Percentiles rank a stretch among this genome's conserved stretches.
These are phyloP conservation scores for Junonia oenone DNA, from an alignment of 2,888 invertebrate genomes.

Conservation along the genomic window DNA sequence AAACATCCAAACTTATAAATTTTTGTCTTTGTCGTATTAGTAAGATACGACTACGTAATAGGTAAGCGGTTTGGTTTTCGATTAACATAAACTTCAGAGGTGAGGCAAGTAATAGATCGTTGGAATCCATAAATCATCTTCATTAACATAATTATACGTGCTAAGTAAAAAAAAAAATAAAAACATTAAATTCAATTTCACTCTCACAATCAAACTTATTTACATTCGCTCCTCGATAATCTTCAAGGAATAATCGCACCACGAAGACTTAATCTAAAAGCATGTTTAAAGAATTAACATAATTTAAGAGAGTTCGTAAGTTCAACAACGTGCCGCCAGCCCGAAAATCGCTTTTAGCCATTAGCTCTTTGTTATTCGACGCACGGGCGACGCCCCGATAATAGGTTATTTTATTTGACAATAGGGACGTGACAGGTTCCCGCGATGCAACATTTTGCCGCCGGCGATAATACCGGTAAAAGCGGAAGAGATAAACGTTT, in stretches of 20 bases:
- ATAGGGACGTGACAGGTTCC: slow-evolving; percentile 43
- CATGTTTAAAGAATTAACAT: slow-evolving; percentile 43
- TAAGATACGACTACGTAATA: too few species aligned
- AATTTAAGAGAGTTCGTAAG: slow-evolving; percentile 43
- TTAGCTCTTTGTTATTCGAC: slow-evolving; percentile 47
- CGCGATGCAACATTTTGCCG: slow-evolving; percentile 46
- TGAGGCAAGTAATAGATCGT: too few species aligned
- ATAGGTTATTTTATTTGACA: slow-evolving; percentile 61
- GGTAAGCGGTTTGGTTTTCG: too few species aligned
- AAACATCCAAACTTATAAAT: too few species aligned
- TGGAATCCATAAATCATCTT: too few species aligned
- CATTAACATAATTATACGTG: too few species aligned
- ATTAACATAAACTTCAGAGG: too few species aligned
- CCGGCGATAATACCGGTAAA: slow-evolving; percentile 27
- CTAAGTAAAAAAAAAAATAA: too few species aligned
- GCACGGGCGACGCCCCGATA: slow-evolving; percentile 47
- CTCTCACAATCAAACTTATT: neutral
- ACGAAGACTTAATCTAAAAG: slow-evolving; percentile 28
- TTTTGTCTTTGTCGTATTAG: too few species aligned
- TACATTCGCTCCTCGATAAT: neutral
- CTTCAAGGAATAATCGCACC: slow-evolving; percentile 8
- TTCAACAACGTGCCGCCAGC: slow-evolving; percentile 41
- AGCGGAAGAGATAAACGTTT: slow-evolving; percentile 33
- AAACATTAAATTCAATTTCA: too few species aligned
- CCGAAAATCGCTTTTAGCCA: slow-evolving; percentile 44